phyloP scores from a whole-genome alignment of 2,888 invertebrate genomes.

The Pyrocoelia pectoralis region DNA sequence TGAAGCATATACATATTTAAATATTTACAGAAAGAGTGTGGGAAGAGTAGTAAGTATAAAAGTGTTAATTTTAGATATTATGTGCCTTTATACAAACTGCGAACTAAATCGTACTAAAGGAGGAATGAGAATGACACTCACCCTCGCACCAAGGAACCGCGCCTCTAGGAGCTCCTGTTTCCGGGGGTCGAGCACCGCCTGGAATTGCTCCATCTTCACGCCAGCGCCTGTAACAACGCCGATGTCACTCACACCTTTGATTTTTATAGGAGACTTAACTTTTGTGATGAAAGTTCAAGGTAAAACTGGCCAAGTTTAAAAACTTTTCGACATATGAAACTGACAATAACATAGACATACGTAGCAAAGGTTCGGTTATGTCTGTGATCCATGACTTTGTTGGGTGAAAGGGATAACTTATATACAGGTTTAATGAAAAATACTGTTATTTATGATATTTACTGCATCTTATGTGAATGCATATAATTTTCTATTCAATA shows the following conservation, averaged over 20 bases:
- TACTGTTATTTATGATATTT: no score
- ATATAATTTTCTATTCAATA: no score
- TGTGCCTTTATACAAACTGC: background rate
- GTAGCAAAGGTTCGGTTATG: no score
- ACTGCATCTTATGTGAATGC: no score
- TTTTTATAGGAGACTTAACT: conserved; percentile 47
- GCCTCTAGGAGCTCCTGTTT: conserved; percentile 99
- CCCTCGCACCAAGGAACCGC: conserved; percentile 95
- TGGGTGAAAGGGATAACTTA: background rate
- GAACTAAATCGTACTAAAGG: conserved; percentile 30
- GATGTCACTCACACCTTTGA: conserved; percentile 50
- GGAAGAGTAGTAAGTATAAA: background rate
- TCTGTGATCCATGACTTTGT: background rate
- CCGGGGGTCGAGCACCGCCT: conserved; percentile 96
- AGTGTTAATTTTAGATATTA: conserved; percentile 7
- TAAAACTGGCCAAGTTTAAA: conserved; percentile 17
- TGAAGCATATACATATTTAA: background rate
- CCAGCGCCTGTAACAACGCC: conserved; percentile 76
- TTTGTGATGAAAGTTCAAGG: conserved; percentile 17
- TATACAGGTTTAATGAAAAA: no score
- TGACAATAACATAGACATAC: background rate
- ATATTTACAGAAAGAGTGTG: background rate
- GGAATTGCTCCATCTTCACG: conserved; percentile 97
- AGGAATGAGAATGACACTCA: conserved; percentile 64
- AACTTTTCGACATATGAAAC: background rate